phyloP scores from a whole-genome alignment of 2,888 invertebrate genomes.

The Nymphalis c-album region DNA sequence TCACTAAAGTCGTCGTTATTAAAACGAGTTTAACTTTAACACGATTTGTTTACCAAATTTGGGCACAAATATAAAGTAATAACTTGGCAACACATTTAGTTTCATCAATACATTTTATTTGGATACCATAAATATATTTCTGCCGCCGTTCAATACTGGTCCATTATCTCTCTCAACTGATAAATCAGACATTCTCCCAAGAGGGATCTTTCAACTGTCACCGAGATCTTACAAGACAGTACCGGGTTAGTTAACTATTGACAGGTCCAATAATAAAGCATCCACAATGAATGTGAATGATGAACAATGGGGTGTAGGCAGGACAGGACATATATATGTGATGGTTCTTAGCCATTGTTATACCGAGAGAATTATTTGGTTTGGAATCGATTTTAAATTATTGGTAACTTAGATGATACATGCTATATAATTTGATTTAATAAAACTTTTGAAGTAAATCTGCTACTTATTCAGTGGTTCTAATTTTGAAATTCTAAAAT shows the following conservation, averaged over 20 bases:
- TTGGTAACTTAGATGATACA: constrained; percentile 11
- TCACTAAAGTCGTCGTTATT: neutral
- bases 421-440: neutral
- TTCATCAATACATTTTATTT: constrained; percentile 9
- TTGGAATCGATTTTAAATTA: constrained; percentile 14
- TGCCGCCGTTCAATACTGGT: constrained; percentile 23
- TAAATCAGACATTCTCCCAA: constrained; percentile 39
- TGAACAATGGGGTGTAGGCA: constrained; percentile 54
- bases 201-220: constrained; percentile 43
- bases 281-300: constrained; percentile 58
- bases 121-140: constrained; percentile 11
- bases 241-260: constrained; percentile 50
- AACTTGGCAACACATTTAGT: neutral
- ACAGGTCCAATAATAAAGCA: constrained; percentile 59
- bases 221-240: constrained; percentile 35
- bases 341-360: constrained; percentile 21
- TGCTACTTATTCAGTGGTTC: neutral
- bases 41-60: neutral
- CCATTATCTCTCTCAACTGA: constrained; percentile 37
- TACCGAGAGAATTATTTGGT: constrained; percentile 14
- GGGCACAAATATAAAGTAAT: neutral
- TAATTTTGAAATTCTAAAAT: neutral
- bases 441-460: neutral
- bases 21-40: too few species aligned
- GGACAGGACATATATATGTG: constrained; percentile 23